Conservation (phyloP, 2,797 vertebrate species). For the Sebastes hopkinsi region DNA sequence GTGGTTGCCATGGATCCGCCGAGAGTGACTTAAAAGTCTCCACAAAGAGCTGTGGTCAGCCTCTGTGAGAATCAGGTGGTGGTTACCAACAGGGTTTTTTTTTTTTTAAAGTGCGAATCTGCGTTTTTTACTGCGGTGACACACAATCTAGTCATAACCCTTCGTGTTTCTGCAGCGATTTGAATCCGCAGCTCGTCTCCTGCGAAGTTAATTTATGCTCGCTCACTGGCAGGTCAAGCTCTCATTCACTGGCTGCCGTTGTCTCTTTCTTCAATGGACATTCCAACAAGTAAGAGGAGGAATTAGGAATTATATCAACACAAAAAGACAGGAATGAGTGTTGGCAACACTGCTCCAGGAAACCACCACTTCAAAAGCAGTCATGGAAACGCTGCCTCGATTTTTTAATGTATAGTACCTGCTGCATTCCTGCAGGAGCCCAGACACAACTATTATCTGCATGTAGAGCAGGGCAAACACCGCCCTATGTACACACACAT, state of each 20-base stretch:
- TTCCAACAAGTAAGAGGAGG: slow-evolving; percentile 27
- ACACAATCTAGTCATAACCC: slow-evolving; percentile 31
- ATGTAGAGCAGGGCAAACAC: slow-evolving; percentile 20
- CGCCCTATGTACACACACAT: background rate
- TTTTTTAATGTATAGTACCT: slow-evolving; percentile 37
- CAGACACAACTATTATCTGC: background rate
- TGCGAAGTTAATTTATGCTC: slow-evolving; percentile 19
- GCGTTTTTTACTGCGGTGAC: slow-evolving; percentile 26
- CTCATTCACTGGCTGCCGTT: slow-evolving; percentile 21
- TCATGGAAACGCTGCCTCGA: slow-evolving; percentile 26
- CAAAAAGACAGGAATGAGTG: slow-evolving; percentile 35
- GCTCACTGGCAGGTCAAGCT: slow-evolving; percentile 9
- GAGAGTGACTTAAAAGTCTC: slow-evolving; percentile 74
- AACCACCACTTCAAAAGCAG: slow-evolving; percentile 58
- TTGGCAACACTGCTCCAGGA: slow-evolving; percentile 42
- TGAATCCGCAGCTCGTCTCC: background rate
- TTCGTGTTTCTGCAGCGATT: background rate
- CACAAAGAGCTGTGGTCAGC: slow-evolving; percentile 65
- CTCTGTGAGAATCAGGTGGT: slow-evolving; percentile 55
- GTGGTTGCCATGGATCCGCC: slow-evolving; percentile 80
- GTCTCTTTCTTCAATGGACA: slow-evolving; percentile 38
- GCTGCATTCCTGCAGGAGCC: slow-evolving; percentile 66
- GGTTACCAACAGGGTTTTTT: slow-evolving; percentile 22
- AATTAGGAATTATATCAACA: slow-evolving; percentile 38
- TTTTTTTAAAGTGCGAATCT: background rate